phyloP scores from a whole-genome alignment of 2,113 vertebrate species.

The Melanerpes formicivorus region DNA sequence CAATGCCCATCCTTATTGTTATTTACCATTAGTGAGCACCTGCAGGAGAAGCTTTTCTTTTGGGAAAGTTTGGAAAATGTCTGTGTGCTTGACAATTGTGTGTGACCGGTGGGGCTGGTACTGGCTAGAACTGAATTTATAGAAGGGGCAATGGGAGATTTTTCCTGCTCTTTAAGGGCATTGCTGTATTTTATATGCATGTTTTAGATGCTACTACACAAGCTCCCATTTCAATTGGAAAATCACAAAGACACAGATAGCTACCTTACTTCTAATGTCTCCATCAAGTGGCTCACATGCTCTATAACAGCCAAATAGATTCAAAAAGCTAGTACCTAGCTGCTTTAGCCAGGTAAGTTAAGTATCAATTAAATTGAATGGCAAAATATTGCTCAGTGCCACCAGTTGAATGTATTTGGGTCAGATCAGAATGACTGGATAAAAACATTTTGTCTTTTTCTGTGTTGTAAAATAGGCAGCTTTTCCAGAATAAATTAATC shows the following conservation, averaged over 20 bases:
- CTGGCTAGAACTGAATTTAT: neutral
- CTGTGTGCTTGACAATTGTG: neutral
- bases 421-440: neutral
- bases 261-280: conserved; percentile 6
- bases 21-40: neutral
- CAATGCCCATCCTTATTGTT: neutral
- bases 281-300: conserved; percentile 8
- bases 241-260: too few relatives aligned
- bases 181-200: neutral
- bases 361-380: neutral
- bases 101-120: neutral
- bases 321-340: neutral
- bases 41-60: neutral
- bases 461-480: neutral
- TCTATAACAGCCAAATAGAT: neutral
- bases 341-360: neutral
- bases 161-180: neutral
- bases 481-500: neutral
- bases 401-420: neutral
- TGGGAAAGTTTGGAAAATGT: neutral
- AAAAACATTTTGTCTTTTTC: conserved; percentile 9
- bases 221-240: neutral
- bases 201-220: neutral
- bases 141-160: neutral
- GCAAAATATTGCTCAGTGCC: neutral